Percentiles rank a stretch among this genome's conserved stretches.
phyloP scores from a whole-genome alignment of 2,797 vertebrate genomes.

The Catamblyrhynchus diadema region DNA sequence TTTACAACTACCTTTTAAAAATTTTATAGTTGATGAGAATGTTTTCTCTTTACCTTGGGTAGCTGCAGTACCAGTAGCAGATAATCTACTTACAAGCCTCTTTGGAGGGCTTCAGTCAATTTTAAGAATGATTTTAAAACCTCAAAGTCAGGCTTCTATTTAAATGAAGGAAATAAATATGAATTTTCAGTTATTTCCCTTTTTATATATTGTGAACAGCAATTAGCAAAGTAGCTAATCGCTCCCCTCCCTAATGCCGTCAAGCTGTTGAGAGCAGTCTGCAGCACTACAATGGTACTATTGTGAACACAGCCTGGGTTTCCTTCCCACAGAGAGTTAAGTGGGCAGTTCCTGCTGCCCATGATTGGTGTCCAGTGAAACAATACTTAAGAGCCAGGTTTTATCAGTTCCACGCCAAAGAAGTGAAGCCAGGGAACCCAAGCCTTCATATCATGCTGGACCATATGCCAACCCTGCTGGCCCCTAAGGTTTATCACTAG shows the following conservation, averaged over 20 bases:
- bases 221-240: slow-evolving; percentile 72
- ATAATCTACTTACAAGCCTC: slow-evolving; percentile 13
- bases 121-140: slow-evolving; percentile 14
- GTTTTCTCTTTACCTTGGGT: neutral
- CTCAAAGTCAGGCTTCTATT: slow-evolving; percentile 24
- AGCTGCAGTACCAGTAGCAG: neutral
- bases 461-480: slow-evolving; percentile 97
- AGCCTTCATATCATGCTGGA: slow-evolving; percentile 91
- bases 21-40: neutral
- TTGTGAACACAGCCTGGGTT: slow-evolving; percentile 89
- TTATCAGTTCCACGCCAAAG: slow-evolving; percentile 89
- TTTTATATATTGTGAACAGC: slow-evolving; percentile 61
- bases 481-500: slow-evolving; percentile 88
- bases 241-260: slow-evolving; percentile 76
- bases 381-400: slow-evolving; percentile 94
- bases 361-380: slow-evolving; percentile 84
- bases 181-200: slow-evolving; percentile 60
- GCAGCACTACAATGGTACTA: slow-evolving; percentile 87
- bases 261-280: slow-evolving; percentile 87
- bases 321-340: slow-evolving; percentile 86
- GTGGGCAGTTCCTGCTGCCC: slow-evolving; percentile 84
- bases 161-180: slow-evolving; percentile 43
- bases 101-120: neutral
- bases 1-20: neutral
- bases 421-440: slow-evolving; percentile 84